Conservation (phyloP, 2,888 invertebrate species). For the Coenonympha arcania region DNA sequence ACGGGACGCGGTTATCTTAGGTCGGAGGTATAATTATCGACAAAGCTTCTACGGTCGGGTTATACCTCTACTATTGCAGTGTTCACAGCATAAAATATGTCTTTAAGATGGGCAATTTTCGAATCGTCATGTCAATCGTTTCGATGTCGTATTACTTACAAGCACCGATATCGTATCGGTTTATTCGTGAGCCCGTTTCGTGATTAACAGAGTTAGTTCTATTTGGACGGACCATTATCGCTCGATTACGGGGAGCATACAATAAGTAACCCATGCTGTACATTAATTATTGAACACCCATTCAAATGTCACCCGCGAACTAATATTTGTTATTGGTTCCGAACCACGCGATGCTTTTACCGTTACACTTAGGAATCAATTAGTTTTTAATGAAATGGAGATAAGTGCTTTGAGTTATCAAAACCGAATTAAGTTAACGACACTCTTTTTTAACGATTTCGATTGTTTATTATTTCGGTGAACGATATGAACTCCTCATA, state of each 20-base stretch:
- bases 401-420: slow-evolving; percentile 11
- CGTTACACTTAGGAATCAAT: slow-evolving; percentile 31
- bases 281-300: slow-evolving; percentile 60
- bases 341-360: slow-evolving; percentile 30
- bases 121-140: neutral
- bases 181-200: slow-evolving; percentile 40
- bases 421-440: neutral
- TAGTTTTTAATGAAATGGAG: slow-evolving; percentile 25
- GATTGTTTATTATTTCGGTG: no score
- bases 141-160: neutral
- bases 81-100: no score
- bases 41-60: no score
- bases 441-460: neutral
- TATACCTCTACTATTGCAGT: no score
- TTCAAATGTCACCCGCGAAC: slow-evolving; percentile 47
- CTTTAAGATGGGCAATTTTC: no score
- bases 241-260: slow-evolving; percentile 67
- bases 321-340: slow-evolving; percentile 36
- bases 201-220: slow-evolving; percentile 72
- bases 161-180: neutral
- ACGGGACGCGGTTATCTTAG: no score
- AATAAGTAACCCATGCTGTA: slow-evolving; percentile 43
- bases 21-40: no score
- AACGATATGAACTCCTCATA: no score
- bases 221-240: slow-evolving; percentile 71